A percentile compares a stretch with the other conserved stretches of the same genome.
Conservation (phyloP, 92 coral and sea anemone species). For the Micromussa lordhowensis region DNA sequence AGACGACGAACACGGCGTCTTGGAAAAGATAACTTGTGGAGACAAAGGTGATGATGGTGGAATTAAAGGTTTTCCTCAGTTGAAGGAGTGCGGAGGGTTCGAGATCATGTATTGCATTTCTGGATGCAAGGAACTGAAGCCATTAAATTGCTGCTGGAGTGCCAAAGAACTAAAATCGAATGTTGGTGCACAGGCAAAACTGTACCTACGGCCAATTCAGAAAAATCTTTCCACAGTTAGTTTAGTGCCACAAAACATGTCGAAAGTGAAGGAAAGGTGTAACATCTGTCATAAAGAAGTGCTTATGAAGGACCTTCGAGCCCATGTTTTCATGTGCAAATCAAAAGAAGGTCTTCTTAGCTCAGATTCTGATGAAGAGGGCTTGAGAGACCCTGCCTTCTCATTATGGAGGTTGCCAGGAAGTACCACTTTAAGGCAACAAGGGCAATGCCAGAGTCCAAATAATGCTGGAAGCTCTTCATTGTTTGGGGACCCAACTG, state of each 20-base stretch:
- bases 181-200: conserved; percentile 57
- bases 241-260: conserved; percentile 35
- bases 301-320: conserved; percentile 52
- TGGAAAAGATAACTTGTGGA: conserved; percentile 48
- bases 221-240: conserved; percentile 50
- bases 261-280: conserved; percentile 56
- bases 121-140: conserved; percentile 39
- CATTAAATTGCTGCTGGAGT: conserved; percentile 45
- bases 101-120: conserved; percentile 56
- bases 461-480: too few relatives aligned
- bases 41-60: conserved; percentile 58
- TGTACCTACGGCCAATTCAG: conserved; percentile 58
- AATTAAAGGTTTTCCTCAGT: conserved; percentile 51
- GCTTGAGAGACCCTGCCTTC: background rate
- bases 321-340: conserved; percentile 41
- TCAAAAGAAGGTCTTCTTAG: background rate
- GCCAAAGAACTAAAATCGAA: conserved; percentile 51
- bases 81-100: conserved; percentile 62
- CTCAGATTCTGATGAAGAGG: conserved; percentile 38
- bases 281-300: conserved; percentile 38
- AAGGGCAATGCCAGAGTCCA: too few relatives aligned
- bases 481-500: too few relatives aligned
- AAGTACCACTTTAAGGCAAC: too few relatives aligned
- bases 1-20: conserved; percentile 50
- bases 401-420: too few relatives aligned